phyloP scores from a whole-genome alignment of 2,797 vertebrate genomes.

The Ceyx erithaca region DNA sequence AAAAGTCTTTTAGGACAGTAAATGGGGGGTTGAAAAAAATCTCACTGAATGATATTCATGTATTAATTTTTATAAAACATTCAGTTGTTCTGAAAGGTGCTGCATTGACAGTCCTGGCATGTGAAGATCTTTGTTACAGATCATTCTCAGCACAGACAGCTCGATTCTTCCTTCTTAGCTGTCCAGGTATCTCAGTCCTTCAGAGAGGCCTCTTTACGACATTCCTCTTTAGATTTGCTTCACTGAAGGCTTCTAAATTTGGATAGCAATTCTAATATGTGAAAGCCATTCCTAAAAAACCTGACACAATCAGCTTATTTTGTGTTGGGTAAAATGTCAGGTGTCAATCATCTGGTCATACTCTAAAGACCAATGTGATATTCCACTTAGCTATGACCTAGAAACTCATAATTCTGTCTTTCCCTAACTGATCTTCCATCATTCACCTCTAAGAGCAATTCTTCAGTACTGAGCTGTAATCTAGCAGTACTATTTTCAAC shows the following conservation, averaged over 20 bases:
- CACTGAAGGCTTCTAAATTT: background rate
- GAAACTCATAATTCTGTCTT: background rate
- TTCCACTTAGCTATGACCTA: background rate
- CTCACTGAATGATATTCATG: background rate
- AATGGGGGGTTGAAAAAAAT: background rate
- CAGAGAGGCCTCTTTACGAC: background rate
- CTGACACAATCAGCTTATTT: background rate
- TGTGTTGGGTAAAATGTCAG: background rate
- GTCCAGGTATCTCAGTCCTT: background rate
- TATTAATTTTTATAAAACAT: background rate
- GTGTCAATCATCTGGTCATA: background rate
- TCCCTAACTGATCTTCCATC: background rate
- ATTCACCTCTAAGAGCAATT: background rate
- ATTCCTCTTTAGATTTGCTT: background rate
- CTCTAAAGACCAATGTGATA: background rate
- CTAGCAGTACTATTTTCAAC: background rate
- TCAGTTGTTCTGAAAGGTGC: background rate
- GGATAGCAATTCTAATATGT: background rate
- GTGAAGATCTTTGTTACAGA: background rate
- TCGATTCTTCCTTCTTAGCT: background rate
- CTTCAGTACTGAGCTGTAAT: background rate
- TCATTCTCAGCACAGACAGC: background rate
- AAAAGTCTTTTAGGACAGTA: background rate
- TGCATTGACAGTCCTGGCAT: background rate
- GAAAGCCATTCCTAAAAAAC: background rate